Evolutionary conservation across 2,888 invertebrate species (phyloP), one percentile per base, ranked within the genome.

Genomic region (Leptopterna dolabrata): DNA sequence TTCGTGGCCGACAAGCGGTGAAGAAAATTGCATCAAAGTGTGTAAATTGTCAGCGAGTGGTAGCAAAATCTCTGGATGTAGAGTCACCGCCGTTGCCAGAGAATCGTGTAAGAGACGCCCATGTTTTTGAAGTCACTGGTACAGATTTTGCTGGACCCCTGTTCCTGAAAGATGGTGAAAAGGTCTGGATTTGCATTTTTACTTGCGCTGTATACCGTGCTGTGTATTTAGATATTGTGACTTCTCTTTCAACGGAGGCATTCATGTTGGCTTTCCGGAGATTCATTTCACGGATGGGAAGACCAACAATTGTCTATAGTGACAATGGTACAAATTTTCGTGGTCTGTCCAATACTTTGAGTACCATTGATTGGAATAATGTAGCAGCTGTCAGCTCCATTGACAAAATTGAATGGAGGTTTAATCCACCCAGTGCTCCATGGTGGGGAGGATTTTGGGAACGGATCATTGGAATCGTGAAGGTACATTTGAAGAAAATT

Each of bases 61-160:
- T 11, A n/a, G 41, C 45, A n/a, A 43, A 80, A 47, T 14, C 7
- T 80, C 14, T 47, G 16, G 24, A 43, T 43, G 19, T 27, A 19
- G 41, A 36, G 27, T 13, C 27, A 80, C 80, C 80, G 6, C 45
- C 43, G 7, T 45, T 80, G 7, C 80, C 80, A 6, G 45, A 80
- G 19, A 45, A 80, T 76, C 89, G 91, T 11, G 90, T 91, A 1
- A 88, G 89, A 14, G 89, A 90, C 86, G 90, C 90, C 7, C 51
- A 81, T 6, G n/a, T 88, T 3, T 91, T 91, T 90, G 90, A 91
- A 86, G 87, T 91, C 2, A 89, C 89, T 0, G 92, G 91, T 3
- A 89, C 91, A 0, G 92, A 92, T 88, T 90, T 92, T 51, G 90
- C 91, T 6, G 92, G 92, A 0, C 92, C 92, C 0, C 73, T 92